Evolutionary conservation across 2,113 vertebrate genomes (phyloP), one percentile per base, ranked within the genome.

Genomic region (Artemisiospiza belli): DNA sequence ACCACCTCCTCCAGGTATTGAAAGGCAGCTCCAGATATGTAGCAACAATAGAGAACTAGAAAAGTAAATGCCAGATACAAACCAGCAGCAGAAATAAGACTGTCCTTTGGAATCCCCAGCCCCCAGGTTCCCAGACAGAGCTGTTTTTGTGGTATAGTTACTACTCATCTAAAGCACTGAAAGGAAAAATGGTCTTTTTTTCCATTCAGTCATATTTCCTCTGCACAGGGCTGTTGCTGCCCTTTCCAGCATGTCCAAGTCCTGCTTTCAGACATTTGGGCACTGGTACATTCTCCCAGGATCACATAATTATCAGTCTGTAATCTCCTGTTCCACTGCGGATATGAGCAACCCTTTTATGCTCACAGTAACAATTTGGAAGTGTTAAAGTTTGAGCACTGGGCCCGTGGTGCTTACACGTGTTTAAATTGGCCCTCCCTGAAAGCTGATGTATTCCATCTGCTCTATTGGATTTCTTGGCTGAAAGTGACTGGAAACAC

Each of bases 401-500:
- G 10, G 90, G 76, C 83, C 83, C 83, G 89, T 57, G 59, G 83
- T 93, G 90, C 95, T 92, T 92, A 92, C 86, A 94, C 73, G 5
- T 85, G 83, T 95, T 96, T 95, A 87, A 95, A 91, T n/a, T 92
- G 92, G 95, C 93, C 90, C 92, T 95, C 93, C 89, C 83, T 87
- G 86, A 92, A 90, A 82, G 83, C 88, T 90, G 92, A 97, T 93
- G 27, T 81, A 76, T 96, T 95, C 96, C 96, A 96, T 94, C 95
- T 96, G 94, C 52, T 94, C 88, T 72, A 9, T 6, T 83, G 85
- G 93, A 84, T 92, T 93, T 95, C 85, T 94, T 97, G 95, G 93
- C 95, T 89, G 79, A 57, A 89, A 92, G 69, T 89, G 76, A 54
- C 89, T 96, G 95, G 95, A 96, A 95, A 96, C 62, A 92, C 67